Conservation (phyloP, 2,797 vertebrate genomes). For the Acanthiza pusilla region DNA sequence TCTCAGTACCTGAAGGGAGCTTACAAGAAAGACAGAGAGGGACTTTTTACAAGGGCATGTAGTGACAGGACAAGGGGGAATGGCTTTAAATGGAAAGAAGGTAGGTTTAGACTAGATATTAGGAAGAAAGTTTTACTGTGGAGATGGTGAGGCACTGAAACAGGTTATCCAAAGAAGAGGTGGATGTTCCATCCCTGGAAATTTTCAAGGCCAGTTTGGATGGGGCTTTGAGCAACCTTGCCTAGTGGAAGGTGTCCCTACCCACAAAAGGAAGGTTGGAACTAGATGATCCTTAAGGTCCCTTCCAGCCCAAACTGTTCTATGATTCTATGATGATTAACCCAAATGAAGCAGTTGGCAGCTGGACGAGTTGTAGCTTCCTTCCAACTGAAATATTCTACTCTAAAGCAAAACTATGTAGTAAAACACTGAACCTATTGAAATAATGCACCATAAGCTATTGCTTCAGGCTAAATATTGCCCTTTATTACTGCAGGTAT, state of each 20-base stretch:
- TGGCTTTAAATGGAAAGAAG: background rate
- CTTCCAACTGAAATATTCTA: background rate
- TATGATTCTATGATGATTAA: background rate
- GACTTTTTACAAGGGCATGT: background rate
- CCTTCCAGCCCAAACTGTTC: background rate
- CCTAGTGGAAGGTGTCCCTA: background rate
- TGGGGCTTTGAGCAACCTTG: background rate
- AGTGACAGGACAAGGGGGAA: background rate
- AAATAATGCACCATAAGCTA: background rate
- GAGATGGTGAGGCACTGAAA: background rate
- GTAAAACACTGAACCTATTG: background rate
- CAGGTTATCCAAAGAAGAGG: background rate
- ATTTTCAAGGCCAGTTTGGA: background rate
- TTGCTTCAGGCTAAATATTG: background rate
- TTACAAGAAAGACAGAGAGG: background rate
- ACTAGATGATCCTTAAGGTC: background rate
- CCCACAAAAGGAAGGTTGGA: too few relatives aligned
- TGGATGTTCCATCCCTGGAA: background rate
- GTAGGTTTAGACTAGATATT: background rate
- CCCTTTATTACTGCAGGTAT: background rate
- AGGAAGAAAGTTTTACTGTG: background rate
- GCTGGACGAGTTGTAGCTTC: background rate
- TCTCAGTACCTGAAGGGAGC: background rate
- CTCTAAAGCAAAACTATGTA: background rate
- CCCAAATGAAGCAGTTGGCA: background rate